Conservation (phyloP, 2,797 vertebrate species). For the Phyllotis vaccarum region DNA sequence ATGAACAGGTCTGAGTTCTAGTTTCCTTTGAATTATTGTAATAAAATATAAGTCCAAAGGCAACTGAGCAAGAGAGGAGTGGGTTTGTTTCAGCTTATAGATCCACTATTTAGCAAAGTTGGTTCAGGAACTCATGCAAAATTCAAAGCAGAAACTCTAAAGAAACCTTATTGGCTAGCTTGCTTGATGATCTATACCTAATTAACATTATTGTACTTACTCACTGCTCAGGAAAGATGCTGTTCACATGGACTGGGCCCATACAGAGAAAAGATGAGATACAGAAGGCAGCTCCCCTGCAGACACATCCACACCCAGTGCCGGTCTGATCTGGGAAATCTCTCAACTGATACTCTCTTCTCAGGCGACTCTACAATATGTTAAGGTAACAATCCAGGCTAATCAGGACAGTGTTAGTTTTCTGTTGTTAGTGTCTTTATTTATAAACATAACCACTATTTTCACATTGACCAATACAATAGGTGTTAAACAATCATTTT, state of each 20-base stretch:
- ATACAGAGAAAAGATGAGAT: neutral
- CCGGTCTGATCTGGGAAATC: neutral
- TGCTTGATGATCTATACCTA: neutral
- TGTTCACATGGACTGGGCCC: neutral
- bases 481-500: too few relatives aligned
- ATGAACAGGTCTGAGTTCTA: neutral
- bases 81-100: neutral
- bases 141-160: neutral
- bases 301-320: neutral
- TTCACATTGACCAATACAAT: too few relatives aligned
- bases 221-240: neutral
- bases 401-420: neutral
- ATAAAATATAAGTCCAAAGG: neutral
- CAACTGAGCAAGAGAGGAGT: neutral
- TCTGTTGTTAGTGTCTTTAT: neutral
- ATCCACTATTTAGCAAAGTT: neutral
- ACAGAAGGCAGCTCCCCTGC: neutral
- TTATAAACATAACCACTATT: too few relatives aligned
- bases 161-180: neutral
- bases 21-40: neutral
- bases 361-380: neutral
- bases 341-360: neutral
- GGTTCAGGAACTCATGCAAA: neutral
- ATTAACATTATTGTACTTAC: neutral
- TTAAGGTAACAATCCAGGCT: neutral